Conservation (phyloP, 2,888 invertebrate species). For the Rhingia campestris region DNA sequence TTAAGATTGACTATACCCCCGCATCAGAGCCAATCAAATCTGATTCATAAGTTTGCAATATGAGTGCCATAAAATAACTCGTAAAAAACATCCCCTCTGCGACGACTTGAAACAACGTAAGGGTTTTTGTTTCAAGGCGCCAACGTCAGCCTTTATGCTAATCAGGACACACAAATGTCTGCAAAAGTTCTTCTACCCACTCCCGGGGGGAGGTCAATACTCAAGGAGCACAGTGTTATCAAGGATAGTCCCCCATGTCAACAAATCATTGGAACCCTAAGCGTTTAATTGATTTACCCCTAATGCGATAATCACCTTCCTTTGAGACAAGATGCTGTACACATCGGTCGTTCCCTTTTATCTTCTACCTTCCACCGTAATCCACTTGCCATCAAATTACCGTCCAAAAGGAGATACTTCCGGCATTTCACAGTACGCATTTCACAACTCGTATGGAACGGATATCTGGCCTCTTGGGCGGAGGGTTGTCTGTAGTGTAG, state of each 20-base stretch:
- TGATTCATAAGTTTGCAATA: slow-evolving; percentile 64
- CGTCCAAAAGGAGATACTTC: slow-evolving; percentile 60
- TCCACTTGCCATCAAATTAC: slow-evolving; percentile 68
- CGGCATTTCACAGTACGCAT: slow-evolving; percentile 60
- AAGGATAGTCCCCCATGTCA: slow-evolving; percentile 65
- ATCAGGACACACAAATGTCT: slow-evolving; percentile 35
- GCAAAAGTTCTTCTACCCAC: background rate
- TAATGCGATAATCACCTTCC: slow-evolving; percentile 72
- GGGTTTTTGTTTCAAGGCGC: slow-evolving; percentile 59
- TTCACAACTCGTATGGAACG: slow-evolving; percentile 19
- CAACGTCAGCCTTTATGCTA: slow-evolving; percentile 68
- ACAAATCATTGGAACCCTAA: slow-evolving; percentile 69
- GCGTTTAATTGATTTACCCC: slow-evolving; percentile 73
- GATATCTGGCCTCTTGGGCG: slow-evolving; percentile 13
- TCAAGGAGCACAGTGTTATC: slow-evolving; percentile 55
- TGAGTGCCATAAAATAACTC: slow-evolving; percentile 52
- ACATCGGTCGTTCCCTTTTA: slow-evolving; percentile 43
- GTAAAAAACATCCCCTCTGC: slow-evolving; percentile 33
- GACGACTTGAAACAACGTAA: slow-evolving; percentile 23
- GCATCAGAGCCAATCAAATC: slow-evolving; percentile 26
- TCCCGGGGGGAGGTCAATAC: background rate
- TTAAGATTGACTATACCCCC: slow-evolving; percentile 10
- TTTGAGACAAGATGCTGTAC: slow-evolving; percentile 58
- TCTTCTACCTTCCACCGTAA: slow-evolving; percentile 44
- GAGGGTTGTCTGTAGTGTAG: background rate